These are phyloP conservation scores for Vanessa atalanta DNA, from an alignment of 1,140 invertebrate genomes.

Conservation along the genomic window DNA sequence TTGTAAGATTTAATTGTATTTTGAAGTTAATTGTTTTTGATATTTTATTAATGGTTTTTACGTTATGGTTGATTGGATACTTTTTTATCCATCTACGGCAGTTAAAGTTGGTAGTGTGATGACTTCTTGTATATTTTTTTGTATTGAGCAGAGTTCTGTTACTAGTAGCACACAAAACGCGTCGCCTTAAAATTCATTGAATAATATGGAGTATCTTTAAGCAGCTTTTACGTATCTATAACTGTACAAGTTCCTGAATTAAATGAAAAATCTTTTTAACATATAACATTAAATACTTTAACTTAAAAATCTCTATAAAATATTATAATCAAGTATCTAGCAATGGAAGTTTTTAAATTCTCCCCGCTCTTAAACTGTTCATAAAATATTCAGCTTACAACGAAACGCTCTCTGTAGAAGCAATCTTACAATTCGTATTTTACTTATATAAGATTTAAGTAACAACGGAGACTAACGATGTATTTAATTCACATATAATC, in stretches of 20 bases:
- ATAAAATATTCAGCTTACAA: constrained; percentile 9
- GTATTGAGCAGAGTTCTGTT: too few species aligned
- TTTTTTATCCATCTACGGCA: too few species aligned
- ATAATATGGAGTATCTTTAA: too few species aligned
- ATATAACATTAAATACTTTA: too few species aligned
- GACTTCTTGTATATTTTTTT: too few species aligned
- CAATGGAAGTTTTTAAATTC: not conserved
- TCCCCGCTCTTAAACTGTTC: not conserved
- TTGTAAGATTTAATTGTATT: not conserved
- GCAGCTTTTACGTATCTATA: too few species aligned
- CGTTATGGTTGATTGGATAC: too few species aligned
- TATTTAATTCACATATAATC: not conserved
- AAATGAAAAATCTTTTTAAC: too few species aligned
- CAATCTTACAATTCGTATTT: not conserved
- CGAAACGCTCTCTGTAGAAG: constrained; percentile 41
- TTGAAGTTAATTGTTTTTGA: not conserved
- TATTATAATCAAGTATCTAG: not conserved
- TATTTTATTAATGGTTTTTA: not conserved
- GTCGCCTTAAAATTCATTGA: too few species aligned
- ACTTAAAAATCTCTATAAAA: not conserved
- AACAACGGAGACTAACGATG: not conserved
- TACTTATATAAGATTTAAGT: not conserved
- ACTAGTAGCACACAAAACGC: too few species aligned
- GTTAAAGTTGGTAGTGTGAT: too few species aligned
- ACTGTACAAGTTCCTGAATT: too few species aligned